Evolutionary conservation across 2,888 invertebrate species (phyloP), one percentile per base, ranked within the genome.

Genomic region (Tetragonisca angustula): DNA sequence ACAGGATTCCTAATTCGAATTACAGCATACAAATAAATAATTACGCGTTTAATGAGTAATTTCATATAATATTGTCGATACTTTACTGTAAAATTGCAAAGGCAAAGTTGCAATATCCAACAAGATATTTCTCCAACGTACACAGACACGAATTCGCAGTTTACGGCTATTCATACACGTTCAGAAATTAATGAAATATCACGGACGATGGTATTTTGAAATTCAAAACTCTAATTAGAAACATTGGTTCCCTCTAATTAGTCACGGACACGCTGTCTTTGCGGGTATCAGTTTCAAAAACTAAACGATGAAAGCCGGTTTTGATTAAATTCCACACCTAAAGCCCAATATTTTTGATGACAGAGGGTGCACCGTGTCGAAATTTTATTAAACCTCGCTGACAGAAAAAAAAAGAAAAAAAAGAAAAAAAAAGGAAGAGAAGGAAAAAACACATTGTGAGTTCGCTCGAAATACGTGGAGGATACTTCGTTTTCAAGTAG

Each of bases 281-380:
- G 49, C 19, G n/a, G 24, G 17, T 52, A 67, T 21, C 50, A 73
- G 19, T 54, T 59, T 73, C 56, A 21, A 59, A 59, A 56, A 27
- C 43, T n/a, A 24, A 72, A 27, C 43, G 32, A 43, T n/a, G 78
- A 52, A 73, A 67, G 56, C 59, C 15, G 36, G 11, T 36, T 79
- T 79, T 79, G 59, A 67, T 79, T 78, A 78, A 78, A 78, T 78
- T 65, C 73, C 77, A 19, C 17, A 9, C 27, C 50, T n/a, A 50
- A 32, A 65, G 32, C 11, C 50, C 50, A n/a, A 68, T 50, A 79
- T 50, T 59, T 67, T 61, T 32, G 49, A 50, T 52, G 59, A 6
- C 61, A 74, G 24, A n/a, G 65, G 24, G 50, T 9, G 32, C 50
- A 36, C 24, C 59, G 52, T n/a, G 74, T 67, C 17, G 59, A 74